A percentile compares a stretch with the other conserved stretches of the same genome.
These are phyloP conservation scores for Synanthedon tipuliformis DNA, from an alignment of 2,888 invertebrate genomes.

Conservation along the genomic window DNA sequence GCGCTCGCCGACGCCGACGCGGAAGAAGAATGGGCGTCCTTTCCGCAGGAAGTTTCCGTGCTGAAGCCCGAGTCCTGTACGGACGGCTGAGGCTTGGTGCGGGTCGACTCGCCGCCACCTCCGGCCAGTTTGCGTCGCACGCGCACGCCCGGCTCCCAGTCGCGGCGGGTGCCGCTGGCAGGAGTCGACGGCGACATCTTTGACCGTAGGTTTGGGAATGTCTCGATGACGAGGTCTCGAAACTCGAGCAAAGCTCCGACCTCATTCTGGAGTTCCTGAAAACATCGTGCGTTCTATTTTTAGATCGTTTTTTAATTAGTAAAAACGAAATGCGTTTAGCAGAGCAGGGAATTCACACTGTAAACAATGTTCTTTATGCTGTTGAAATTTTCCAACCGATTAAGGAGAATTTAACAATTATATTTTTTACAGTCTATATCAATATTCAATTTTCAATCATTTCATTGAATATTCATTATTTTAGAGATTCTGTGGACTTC, in stretches of 20 bases:
- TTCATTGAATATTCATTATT: too few relatives aligned
- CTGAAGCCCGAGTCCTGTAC: constrained; percentile 89
- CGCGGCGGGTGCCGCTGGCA: constrained; percentile 64
- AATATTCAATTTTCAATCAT: too few relatives aligned
- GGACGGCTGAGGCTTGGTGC: constrained; percentile 73
- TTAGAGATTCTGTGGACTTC: too few relatives aligned
- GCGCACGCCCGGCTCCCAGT: constrained; percentile 86
- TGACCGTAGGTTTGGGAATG: constrained; percentile 89
- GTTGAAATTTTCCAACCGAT: too few relatives aligned
- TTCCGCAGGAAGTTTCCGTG: constrained; percentile 87
- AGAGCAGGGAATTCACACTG: too few relatives aligned
- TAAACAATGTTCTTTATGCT: too few relatives aligned
- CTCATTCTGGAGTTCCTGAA: constrained; percentile 89
- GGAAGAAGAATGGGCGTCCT: constrained; percentile 82
- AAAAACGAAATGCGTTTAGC: too few relatives aligned
- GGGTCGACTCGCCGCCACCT: constrained; percentile 55
- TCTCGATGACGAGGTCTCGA: constrained; percentile 94
- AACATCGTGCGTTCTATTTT: background rate
- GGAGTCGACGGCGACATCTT: constrained; percentile 81
- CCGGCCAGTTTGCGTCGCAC: constrained; percentile 74
- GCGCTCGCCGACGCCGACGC: constrained; percentile 70
- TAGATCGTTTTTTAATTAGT: too few relatives aligned
- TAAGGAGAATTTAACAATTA: too few relatives aligned
- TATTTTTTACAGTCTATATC: too few relatives aligned
- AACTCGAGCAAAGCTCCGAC: constrained; percentile 91